phyloP scores from a whole-genome alignment of 2,113 vertebrate species.

The Vulpes vulpes region DNA sequence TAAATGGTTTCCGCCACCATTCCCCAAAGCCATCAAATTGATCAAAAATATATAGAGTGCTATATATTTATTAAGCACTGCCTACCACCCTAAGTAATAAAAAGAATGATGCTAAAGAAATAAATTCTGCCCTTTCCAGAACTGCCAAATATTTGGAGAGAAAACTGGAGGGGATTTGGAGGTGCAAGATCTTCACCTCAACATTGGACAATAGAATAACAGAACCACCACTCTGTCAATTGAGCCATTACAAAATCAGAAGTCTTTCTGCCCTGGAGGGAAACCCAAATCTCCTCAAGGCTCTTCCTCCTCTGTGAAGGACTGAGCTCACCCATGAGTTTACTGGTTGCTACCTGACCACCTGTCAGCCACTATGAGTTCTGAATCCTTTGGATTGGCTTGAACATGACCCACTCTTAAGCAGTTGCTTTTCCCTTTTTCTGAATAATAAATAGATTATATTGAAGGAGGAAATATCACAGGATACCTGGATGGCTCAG shows the following conservation, averaged over 20 bases:
- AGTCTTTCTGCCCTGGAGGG: neutral
- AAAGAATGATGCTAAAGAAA: neutral
- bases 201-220: neutral
- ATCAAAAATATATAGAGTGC: neutral
- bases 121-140: neutral
- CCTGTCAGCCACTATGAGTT: neutral
- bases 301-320: neutral
- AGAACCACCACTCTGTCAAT: neutral
- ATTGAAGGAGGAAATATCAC: neutral
- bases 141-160: constrained; percentile 8
- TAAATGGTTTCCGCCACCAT: neutral
- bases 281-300: neutral
- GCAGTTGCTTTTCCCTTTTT: neutral
- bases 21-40: neutral
- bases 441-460: neutral
- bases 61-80: neutral
- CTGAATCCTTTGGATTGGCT: neutral
- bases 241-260: neutral
- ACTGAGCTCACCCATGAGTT: neutral
- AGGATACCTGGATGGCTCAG: neutral
- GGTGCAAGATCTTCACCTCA: neutral
- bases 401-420: neutral
- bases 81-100: neutral
- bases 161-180: neutral
- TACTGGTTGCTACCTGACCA: neutral